These are phyloP conservation scores for Drosophila eugracilis DNA, from an alignment of 1,140 invertebrate genomes.

Conservation along the genomic window DNA sequence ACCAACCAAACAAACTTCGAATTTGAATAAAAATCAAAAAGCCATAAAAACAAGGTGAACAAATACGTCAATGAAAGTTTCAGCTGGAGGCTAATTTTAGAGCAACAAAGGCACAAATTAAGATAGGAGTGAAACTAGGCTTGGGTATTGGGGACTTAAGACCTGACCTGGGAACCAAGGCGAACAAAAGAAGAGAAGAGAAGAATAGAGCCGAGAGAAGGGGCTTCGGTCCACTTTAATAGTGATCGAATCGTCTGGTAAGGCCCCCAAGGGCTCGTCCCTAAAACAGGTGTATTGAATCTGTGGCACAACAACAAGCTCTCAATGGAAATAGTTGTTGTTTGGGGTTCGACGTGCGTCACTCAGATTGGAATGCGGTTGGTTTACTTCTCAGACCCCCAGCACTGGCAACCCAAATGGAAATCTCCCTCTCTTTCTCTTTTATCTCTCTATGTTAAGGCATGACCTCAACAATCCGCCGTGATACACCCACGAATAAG, in stretches of 20 bases:
- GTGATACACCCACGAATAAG: conserved; percentile 47
- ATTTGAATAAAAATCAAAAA: conserved; percentile 68
- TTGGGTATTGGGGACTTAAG: background rate
- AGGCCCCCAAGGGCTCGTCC: conserved; percentile 13
- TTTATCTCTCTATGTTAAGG: conserved; percentile 38
- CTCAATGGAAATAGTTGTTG: conserved; percentile 57
- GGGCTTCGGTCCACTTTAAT: conserved; percentile 14
- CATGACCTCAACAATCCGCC: conserved; percentile 48
- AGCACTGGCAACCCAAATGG: conserved; percentile 14
- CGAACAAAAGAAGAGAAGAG: background rate
- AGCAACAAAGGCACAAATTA: conserved; percentile 24
- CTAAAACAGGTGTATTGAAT: conserved; percentile 49
- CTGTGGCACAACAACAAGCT: background rate
- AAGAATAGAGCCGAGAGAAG: background rate
- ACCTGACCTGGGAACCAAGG: conserved; percentile 1
- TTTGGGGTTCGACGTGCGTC: conserved; percentile 48
- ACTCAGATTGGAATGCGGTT: conserved; percentile 66
- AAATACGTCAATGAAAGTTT: conserved; percentile 79
- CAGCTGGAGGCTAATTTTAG: conserved; percentile 61
- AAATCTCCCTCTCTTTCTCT: conserved; percentile 9
- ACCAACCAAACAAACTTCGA: conserved; percentile 20
- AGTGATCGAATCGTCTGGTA: conserved; percentile 7
- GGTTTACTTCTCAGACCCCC: conserved; percentile 54
- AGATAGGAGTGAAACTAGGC: conserved; percentile 34
- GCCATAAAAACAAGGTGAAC: conserved; percentile 71